A percentile compares a stretch with the other conserved stretches of the same genome.
These are phyloP conservation scores for Anarhynchus alexandrinus DNA, from an alignment of 2,113 vertebrate species.

Conservation along the genomic window DNA sequence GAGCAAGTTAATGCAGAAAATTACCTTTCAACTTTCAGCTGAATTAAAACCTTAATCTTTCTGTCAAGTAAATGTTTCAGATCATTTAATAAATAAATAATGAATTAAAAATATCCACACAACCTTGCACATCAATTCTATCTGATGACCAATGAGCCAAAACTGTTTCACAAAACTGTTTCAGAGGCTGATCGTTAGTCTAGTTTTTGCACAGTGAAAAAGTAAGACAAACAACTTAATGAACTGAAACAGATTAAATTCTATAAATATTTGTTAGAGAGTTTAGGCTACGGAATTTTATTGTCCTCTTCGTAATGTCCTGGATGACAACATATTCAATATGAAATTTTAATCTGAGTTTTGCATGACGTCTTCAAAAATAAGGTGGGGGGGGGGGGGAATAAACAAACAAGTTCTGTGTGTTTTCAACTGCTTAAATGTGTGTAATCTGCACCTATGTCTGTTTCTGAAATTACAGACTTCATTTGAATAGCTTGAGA, in stretches of 20 bases:
- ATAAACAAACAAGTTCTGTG: fast-evolving
- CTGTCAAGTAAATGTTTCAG: background rate
- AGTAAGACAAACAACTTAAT: background rate
- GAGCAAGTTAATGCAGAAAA: background rate
- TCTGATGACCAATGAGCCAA: background rate
- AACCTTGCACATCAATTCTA: background rate
- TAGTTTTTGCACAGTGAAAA: background rate
- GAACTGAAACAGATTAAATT: background rate
- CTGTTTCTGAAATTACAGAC: background rate
- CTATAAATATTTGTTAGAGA: background rate
- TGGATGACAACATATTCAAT: background rate
- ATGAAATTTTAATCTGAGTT: background rate
- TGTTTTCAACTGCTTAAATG: background rate
- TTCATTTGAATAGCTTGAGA: background rate
- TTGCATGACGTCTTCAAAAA: background rate
- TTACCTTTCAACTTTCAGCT: background rate
- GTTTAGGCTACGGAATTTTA: background rate
- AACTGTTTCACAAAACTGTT: background rate
- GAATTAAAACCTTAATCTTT: background rate
- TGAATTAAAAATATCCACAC: background rate
- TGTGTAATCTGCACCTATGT: background rate
- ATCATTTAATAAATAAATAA: background rate
- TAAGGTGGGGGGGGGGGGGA: fast-evolving
- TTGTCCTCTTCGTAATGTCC: background rate
- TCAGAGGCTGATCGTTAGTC: background rate